Percentiles rank a stretch among this genome's conserved stretches.
Evolutionary conservation across 2,888 invertebrate species (phyloP).

Genomic region (Panopea generosa): DNA sequence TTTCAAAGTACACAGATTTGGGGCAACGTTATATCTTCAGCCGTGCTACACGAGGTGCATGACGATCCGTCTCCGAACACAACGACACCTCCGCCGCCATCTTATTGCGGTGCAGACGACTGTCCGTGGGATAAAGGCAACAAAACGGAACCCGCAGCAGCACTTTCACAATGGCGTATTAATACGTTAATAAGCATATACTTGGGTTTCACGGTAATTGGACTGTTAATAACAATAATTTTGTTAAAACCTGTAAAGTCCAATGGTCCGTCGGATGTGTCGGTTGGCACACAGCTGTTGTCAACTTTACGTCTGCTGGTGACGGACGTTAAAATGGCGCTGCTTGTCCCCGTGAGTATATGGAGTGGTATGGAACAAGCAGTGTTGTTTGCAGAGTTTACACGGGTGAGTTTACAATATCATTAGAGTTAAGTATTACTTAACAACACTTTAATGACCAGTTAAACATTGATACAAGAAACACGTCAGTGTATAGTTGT

Average conservation of each 20-base stretch:
- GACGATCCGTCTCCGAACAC: conserved; percentile 18
- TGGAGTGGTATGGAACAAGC: conserved; percentile 70
- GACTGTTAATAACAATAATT: conserved; percentile 63
- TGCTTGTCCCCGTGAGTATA: conserved; percentile 68
- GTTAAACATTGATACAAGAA: too few relatives aligned
- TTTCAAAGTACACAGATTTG: conserved; percentile 73
- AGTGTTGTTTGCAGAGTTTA: conserved; percentile 72
- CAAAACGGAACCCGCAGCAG: conserved; percentile 13
- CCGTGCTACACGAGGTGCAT: conserved; percentile 19
- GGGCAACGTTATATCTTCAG: conserved; percentile 68
- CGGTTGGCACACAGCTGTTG: conserved; percentile 53
- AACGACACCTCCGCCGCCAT: conserved; percentile 22
- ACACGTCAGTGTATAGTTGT: too few relatives aligned
- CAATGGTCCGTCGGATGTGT: conserved; percentile 33
- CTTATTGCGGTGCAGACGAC: conserved; percentile 65
- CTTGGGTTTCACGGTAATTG: conserved; percentile 64
- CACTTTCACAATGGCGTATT: conserved; percentile 46
- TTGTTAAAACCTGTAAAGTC: conserved; percentile 63
- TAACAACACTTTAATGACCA: too few relatives aligned
- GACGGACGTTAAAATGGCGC: conserved; percentile 64
- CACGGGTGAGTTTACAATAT: conserved; percentile 51
- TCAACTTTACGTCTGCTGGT: conserved; percentile 62
- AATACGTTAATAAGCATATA: conserved; percentile 66
- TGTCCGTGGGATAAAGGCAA: conserved; percentile 59
- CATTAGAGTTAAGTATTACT: background rate